Evolutionary conservation across 2,113 vertebrate genomes (phyloP), one percentile per base, ranked within the genome.

Genomic region (Mustela lutreola): DNA sequence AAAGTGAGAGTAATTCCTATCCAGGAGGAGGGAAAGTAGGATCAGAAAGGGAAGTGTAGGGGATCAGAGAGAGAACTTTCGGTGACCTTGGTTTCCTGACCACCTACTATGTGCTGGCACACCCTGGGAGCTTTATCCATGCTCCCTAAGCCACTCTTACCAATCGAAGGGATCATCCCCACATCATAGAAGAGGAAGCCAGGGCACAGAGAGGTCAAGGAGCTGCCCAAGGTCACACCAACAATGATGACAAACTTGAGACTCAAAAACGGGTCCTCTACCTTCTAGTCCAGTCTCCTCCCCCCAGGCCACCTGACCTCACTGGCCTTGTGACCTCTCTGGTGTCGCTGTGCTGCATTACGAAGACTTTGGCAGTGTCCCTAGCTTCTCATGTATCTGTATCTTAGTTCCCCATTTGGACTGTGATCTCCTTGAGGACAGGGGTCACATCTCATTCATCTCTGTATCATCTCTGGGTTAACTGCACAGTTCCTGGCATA

Each of bases 1-100:
- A 96, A 99, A 99, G 58, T 98, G 98, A 18, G 99, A 98, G 0
- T 99, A 99, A 97, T 99, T 99, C 98, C 99, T 99, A 79, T 65
- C 26, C n/a, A 86, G 88, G 95, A 76, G 58, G 1, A 94, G 31
- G 81, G 22, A 65, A 82, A 97, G 39, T 0, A 65, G 50, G 18
- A 33, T 97, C 76, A 96, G 75, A 93, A 45, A 15, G 97, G 36
- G 96, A 33, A 91, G n/a, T 56, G 36, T 12, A 85, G 45, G 15
- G 48, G 39, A 24, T 39, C 19, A 71, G 63, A 4, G 36, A 60
- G 39, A 45, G 50, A 56, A 26, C 71, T 39, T 92, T 19, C 50
- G 67, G 82, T 4, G 4, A 39, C 7, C 12, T 24, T 50, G 53
- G 67, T 50, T 71, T 92, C 63, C 63, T 67, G n/a, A 85, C 28